A percentile compares a stretch with the other conserved stretches of the same genome.
phyloP scores from a whole-genome alignment of 92 coral and sea anemone species.

The Epizoanthus illoricatus region DNA sequence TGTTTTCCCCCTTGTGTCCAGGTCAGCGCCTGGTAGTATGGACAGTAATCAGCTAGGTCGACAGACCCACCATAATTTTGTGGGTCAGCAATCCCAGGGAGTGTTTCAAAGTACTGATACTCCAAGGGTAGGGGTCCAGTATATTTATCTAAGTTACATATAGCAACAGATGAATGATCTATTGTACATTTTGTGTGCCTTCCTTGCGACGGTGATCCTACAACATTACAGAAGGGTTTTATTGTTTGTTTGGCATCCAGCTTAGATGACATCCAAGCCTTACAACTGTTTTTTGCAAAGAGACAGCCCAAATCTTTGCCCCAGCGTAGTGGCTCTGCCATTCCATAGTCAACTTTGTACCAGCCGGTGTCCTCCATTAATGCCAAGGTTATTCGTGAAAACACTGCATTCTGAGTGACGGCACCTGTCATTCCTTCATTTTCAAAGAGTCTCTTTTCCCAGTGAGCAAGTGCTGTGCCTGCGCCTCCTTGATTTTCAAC shows the following conservation, averaged over 20 bases:
- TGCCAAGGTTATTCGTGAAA: conserved; percentile 86
- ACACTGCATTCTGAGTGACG: conserved; percentile 85
- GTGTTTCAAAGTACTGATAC: conserved; percentile 79
- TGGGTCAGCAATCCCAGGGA: conserved; percentile 53
- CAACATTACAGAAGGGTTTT: conserved; percentile 71
- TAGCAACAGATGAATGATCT: conserved; percentile 75
- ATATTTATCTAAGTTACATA: conserved; percentile 75
- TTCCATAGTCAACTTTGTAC: conserved; percentile 76
- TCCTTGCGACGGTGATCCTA: conserved; percentile 34
- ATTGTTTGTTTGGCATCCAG: conserved; percentile 41
- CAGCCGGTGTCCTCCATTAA: conserved; percentile 99
- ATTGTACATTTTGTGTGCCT: conserved; percentile 69
- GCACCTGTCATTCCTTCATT: conserved; percentile 99
- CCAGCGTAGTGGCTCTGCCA: conserved; percentile 92
- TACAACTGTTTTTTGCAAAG: conserved; percentile 92
- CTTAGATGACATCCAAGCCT: conserved; percentile 87
- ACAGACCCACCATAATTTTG: conserved; percentile 84
- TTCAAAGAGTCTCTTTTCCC: conserved; percentile 96
- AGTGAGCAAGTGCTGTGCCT: conserved; percentile 84
- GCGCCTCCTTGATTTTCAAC: conserved; percentile 92
- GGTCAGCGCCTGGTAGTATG: conserved; percentile 76
- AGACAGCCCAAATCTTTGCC: conserved; percentile 86
- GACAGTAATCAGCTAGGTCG: conserved; percentile 87
- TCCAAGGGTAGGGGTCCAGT: conserved; percentile 58
- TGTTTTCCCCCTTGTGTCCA: conserved; percentile 73